Evolutionary conservation across 1,140 invertebrate genomes (phyloP), one percentile per base, ranked within the genome.

Genomic region (Drosophila burlai): DNA sequence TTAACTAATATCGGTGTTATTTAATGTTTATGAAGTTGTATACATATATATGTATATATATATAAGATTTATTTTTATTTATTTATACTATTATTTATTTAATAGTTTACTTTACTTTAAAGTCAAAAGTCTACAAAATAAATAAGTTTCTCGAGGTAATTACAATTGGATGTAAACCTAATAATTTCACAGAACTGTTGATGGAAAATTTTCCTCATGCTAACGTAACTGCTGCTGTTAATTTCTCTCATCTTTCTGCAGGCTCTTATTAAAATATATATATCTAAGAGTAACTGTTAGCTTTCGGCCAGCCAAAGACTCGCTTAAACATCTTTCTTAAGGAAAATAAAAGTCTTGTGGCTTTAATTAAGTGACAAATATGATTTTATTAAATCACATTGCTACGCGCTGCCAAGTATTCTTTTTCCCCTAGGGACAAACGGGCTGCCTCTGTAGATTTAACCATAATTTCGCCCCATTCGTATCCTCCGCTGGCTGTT

Each of bases 301-400:
- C 21, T 24, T 55, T 38, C 38, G 21, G 6, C 5, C 52, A 6
- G 16, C 2, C 4, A n/a, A 6, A 16, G 10, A 24, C 21, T 18
- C 9, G 15, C 16, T 36, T 16, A 2, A 54, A 34, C 7, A 16
- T 54, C 4, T 10, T 38, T 38, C 18, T 40, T 16, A 1, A 16
- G 11, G 54, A 11, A 36, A 57, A 57, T 24, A n/a, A 24, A 57
- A 40, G 4, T 40, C 54, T 26, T 57, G 21, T n/a, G 54, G 54
- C 26, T 57, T 57, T 57, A 57, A 57, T 57, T 57, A 57, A 57
- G 21, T 40, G 54, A 57, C 36, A 57, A 57, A 57, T 40, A 11
- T 40, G 40, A 40, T 38, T 57, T 57, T 8, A 40, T 57, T 57
- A 57, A 57, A 40, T 40, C 21, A 6, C 34, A 57, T 24, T 38